Base-by-base conservation (phyloP, 2,888 invertebrate genomes). In the Meandrusa payeni region DNA sequence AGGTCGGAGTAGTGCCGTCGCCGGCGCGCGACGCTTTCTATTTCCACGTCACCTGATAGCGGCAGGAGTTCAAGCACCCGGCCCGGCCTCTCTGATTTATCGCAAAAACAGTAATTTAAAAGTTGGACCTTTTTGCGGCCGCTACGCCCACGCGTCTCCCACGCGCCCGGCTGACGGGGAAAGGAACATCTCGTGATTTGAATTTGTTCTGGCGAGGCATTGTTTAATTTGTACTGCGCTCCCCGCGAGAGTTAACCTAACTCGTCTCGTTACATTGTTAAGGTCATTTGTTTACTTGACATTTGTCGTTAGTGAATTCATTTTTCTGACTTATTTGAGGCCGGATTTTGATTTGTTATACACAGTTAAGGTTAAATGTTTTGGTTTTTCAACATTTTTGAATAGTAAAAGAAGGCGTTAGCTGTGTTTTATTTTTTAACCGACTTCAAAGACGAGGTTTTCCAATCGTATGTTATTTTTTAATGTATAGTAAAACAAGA, bases 51-150 rank as follows among this genome's bases (percentile, higher is more conserved):
- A 42, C 23, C 17, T 11, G 24, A 5, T 29, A 33, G 36, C 22
- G 22, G n/a, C n/a, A 5, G 7, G 36, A 32, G 38, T 24, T 43
- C 43, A 37, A 32, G 32, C 38, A 43, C 42, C 42, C 37, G 37
- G 27, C 32, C 13, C 48, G 33, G 43, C 6, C 40, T 40, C 38
- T 47, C 48, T 55, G 53, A 59, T 58, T 57, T 55, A 61, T 57
- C 49, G 55, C 55, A 49, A 55, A 58, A 58, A 57, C 53, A 48
- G 52, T 53, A 57, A 56, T 58, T 58, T 57, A 57, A 57, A 50
- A 51, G 47, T 52, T 44, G 47, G 43, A 48, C 54, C 55, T 59
- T 60, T 58, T 56, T 48, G 59, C 54, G 52, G 32, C 50, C 44
- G 51, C 53, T 48, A 55, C 61, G 51, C 55, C 48, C 50, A 48